Evolutionary conservation across 1,140 invertebrate genomes (phyloP).

Genomic region (Micrasema minimum): DNA sequence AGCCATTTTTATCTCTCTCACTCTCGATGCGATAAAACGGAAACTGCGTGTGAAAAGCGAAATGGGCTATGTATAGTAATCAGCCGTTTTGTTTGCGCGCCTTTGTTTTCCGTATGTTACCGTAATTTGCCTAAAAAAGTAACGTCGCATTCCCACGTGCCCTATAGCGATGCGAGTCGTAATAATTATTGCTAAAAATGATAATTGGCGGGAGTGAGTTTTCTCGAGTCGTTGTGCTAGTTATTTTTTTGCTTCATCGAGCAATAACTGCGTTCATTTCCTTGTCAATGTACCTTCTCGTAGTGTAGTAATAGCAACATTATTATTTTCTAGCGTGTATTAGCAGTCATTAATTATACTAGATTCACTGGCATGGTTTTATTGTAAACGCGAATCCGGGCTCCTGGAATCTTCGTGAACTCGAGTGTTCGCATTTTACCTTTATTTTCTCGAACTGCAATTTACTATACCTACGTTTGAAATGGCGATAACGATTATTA

Average conservation of each 20-base stretch:
- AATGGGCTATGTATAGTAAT: constrained; percentile 25
- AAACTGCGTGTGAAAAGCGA: constrained; percentile 37
- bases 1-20: constrained; percentile 34
- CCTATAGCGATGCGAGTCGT: constrained; percentile 15
- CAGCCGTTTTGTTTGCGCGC: constrained; percentile 16
- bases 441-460: no score
- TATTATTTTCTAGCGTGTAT: no score
- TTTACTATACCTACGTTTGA: no score
- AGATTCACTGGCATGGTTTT: neutral
- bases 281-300: neutral
- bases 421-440: no score
- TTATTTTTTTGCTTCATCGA: constrained; percentile 21
- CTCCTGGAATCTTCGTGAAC: neutral
- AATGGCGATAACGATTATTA: no score
- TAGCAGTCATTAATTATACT: no score
- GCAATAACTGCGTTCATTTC: constrained; percentile 20
- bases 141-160: constrained; percentile 31
- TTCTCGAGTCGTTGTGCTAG: constrained; percentile 24
- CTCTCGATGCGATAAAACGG: constrained; percentile 21
- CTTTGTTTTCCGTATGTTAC: constrained; percentile 32
- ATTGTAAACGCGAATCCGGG: neutral
- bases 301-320: no score
- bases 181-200: constrained; percentile 8
- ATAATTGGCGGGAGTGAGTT: constrained; percentile 11
- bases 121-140: constrained; percentile 33